Evolutionary conservation across 2,888 invertebrate genomes (phyloP), one percentile per base, ranked within the genome.

Genomic region (Monopis laevigella): DNA sequence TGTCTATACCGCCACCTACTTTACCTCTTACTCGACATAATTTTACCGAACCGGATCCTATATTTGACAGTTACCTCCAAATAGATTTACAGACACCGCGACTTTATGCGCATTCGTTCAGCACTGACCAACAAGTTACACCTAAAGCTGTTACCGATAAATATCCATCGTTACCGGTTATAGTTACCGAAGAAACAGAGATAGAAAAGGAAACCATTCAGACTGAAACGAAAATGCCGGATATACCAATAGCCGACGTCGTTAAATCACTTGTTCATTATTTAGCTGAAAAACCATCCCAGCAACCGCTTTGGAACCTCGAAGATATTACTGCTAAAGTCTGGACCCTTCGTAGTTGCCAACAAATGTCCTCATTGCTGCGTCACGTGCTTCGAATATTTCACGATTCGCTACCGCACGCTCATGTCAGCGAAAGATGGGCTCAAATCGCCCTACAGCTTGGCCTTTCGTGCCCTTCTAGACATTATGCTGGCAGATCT

Each of bases 291-390:
- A 84, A 91, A 38, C 86, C 85, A 42, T 87, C 88, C 50, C 83
- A 82, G 39, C 70, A 71, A 59, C 80, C 82, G 11, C 73, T 99
- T 11, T 99, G 99, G 99, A 93, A 93, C 57, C 98, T 96, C 59
- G 99, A 99, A 65, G 98, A 99, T 56, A 98, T 98, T 55, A 98
- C 98, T 0, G 93, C 96, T 1, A 94, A 96, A 82, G 92, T 96
- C 12, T 96, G 98, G 93, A 88, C 89, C 45, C 90, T 98, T 10
- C 89, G 93, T 51, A 97, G 97, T 60, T 95, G 95, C 24, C 93
- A 94, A 53, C 96, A 98, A 68, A 84, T 99, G 60, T 90, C 93
- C 54, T 88, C 90, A 41, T 88, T 98, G 58, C 82, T 98, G 39
- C 89, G 93, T 46, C 94, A 96, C 65, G 89, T 95, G 49, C 82